Conservation (phyloP, 1,140 invertebrate genomes). For the Cheumatopsyche charites region DNA sequence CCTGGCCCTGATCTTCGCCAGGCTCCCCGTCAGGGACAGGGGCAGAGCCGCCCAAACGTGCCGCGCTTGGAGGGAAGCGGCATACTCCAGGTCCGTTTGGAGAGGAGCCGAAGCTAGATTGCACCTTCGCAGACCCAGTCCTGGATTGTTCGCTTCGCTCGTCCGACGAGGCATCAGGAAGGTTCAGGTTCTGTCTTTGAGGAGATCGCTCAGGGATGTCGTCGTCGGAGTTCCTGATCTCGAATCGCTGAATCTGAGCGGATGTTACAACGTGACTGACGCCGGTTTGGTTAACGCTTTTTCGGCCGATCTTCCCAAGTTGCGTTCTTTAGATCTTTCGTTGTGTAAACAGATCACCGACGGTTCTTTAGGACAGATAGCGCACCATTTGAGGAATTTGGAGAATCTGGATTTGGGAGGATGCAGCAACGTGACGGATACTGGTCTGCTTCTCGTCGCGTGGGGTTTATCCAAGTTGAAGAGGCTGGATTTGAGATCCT, state of each 20-base stretch:
- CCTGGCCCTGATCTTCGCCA: constrained; percentile 88
- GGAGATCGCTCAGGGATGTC: constrained; percentile 84
- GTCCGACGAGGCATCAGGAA: constrained; percentile 85
- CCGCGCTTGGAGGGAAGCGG: constrained; percentile 86
- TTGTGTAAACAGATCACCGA: constrained; percentile 95
- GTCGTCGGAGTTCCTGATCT: constrained; percentile 84
- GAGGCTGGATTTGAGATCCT: constrained; percentile 85
- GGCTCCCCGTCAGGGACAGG: constrained; percentile 86
- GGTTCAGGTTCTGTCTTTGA: constrained; percentile 87
- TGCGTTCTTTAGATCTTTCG: constrained; percentile 84
- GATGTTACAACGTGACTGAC: constrained; percentile 91
- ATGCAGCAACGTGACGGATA: constrained; percentile 89
- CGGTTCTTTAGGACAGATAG: constrained; percentile 79
- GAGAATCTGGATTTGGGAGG: constrained; percentile 88
- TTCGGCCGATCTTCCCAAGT: constrained; percentile 70
- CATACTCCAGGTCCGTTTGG: constrained; percentile 92
- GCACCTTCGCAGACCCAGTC: constrained; percentile 82
- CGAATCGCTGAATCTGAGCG: constrained; percentile 86
- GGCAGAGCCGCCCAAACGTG: constrained; percentile 91
- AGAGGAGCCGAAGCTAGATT: constrained; percentile 88
- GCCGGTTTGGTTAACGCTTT: constrained; percentile 82
- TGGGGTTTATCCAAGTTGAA: constrained; percentile 85
- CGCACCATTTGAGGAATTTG: constrained; percentile 84
- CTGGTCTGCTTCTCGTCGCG: constrained; percentile 81
- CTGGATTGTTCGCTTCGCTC: constrained; percentile 83